phyloP scores from a whole-genome alignment of 2,113 vertebrate genomes.

The Rousettus leschenaultii region DNA sequence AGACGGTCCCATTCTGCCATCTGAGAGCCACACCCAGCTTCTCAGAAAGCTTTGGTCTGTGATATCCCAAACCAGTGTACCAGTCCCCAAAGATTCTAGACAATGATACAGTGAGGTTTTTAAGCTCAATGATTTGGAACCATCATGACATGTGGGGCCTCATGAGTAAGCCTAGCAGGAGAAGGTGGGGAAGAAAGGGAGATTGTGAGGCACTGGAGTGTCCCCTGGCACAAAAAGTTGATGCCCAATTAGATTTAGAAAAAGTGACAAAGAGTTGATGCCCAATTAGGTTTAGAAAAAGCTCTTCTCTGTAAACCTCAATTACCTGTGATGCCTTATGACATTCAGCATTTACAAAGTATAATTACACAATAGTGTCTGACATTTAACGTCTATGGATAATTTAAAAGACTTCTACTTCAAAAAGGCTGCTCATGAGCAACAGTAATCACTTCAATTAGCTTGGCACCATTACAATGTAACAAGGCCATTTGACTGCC shows the following conservation, averaged over 20 bases:
- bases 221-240: constrained; percentile 84
- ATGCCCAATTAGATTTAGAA: constrained; percentile 89
- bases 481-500: constrained; percentile 91
- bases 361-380: constrained; percentile 92
- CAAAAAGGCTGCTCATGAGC: constrained; percentile 87
- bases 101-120: not conserved
- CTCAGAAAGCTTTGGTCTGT: constrained; percentile 17
- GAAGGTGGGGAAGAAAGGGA: constrained; percentile 44
- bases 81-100: not conserved
- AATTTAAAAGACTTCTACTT: constrained; percentile 90
- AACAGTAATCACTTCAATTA: constrained; percentile 93
- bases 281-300: constrained; percentile 91
- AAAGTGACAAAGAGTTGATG: constrained; percentile 89
- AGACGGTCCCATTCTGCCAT: not conserved
- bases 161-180: constrained; percentile 37
- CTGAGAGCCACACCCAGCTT: not conserved
- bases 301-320: constrained; percentile 90
- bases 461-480: constrained; percentile 91
- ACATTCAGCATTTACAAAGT: constrained; percentile 91
- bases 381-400: constrained; percentile 90
- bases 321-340: constrained; percentile 91
- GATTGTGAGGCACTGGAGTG: constrained; percentile 73
- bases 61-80: not conserved
- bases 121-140: constrained; percentile 59
- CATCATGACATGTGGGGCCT: constrained; percentile 49